These are phyloP conservation scores for Heliconius himera DNA, from an alignment of 1,140 invertebrate species.

Conservation along the genomic window DNA sequence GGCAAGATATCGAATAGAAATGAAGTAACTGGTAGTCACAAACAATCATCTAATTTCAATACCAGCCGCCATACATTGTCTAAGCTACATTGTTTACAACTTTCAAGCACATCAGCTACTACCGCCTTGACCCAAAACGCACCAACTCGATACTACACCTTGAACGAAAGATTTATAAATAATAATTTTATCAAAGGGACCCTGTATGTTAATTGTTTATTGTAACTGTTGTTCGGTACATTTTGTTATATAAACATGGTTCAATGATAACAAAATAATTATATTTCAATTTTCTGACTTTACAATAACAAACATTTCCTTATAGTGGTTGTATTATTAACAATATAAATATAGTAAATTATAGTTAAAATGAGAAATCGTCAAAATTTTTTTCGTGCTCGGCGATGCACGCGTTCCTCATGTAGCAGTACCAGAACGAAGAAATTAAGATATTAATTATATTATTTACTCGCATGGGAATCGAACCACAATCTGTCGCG, in stretches of 20 bases:
- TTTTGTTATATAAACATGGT: background rate
- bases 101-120: conserved; percentile 46
- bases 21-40: conserved; percentile 16
- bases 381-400: no score
- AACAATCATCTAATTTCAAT: conserved; percentile 37
- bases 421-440: no score
- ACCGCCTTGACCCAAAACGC: conserved; percentile 48
- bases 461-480: no score
- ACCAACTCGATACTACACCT: conserved; percentile 46
- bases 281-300: background rate
- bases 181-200: conserved; percentile 30
- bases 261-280: conserved; percentile 1
- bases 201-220: conserved; percentile 35
- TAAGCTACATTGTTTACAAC: conserved; percentile 45
- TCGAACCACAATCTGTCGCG: no score
- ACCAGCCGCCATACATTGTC: conserved; percentile 26
- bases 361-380: no score
- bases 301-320: no score
- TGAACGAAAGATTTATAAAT: conserved; percentile 49
- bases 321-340: no score
- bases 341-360: no score
- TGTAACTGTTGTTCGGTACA: background rate
- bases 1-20: background rate
- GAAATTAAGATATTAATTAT: no score
- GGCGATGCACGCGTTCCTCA: no score